Conservation (phyloP, 2,113 vertebrate genomes). For the Blennius ocellaris region DNA sequence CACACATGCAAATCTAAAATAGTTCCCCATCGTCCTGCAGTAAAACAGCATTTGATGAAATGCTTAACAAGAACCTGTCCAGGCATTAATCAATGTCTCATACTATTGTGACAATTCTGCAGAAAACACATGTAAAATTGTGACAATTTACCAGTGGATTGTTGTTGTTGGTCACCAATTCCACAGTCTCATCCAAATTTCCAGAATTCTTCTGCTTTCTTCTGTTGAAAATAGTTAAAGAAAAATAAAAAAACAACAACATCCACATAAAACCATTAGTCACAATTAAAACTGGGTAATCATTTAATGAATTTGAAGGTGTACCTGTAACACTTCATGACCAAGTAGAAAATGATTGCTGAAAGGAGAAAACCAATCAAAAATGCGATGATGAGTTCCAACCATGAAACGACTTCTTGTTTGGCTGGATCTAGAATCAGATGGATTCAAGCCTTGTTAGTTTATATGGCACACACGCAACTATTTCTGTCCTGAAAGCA, state of each 20-base stretch:
- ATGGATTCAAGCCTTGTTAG: too few species aligned
- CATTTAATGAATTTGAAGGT: not conserved
- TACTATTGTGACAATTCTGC: not conserved
- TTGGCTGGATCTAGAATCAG: not conserved
- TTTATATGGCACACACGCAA: too few species aligned
- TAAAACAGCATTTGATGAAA: too few species aligned
- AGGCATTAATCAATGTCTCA: too few species aligned
- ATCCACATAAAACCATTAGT: not conserved
- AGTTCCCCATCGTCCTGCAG: too few species aligned
- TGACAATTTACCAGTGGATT: constrained; percentile 50
- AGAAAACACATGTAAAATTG: not conserved
- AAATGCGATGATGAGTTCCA: constrained; percentile 50
- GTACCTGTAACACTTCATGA: constrained; percentile 47
- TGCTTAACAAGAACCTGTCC: too few species aligned
- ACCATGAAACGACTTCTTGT: not conserved
- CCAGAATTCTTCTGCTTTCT: constrained; percentile 17
- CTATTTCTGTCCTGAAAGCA: too few species aligned
- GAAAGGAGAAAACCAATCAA: constrained; percentile 50
- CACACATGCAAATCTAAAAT: too few species aligned
- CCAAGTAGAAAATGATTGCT: constrained; percentile 46
- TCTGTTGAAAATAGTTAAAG: constrained; percentile 14
- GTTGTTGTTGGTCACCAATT: constrained; percentile 53
- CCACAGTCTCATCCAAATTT: constrained; percentile 34
- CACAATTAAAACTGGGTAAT: accelerated
- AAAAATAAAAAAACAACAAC: not conserved